phyloP scores from a whole-genome alignment of 2,113 vertebrate genomes.

The Callopanchax toddi region DNA sequence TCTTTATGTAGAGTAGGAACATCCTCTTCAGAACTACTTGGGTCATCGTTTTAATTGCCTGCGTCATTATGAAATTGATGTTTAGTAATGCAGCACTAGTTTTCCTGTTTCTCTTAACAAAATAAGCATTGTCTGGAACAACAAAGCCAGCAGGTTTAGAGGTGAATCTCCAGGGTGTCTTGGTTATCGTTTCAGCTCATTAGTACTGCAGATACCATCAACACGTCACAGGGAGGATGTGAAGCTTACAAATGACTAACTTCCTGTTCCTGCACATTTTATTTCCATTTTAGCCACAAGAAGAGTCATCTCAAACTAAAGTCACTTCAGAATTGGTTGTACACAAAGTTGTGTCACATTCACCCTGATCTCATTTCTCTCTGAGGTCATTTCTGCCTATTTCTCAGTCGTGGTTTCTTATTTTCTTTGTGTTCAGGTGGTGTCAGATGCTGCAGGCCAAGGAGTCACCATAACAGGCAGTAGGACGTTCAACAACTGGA shows the following conservation, averaged over 20 bases:
- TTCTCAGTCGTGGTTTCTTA: too few species aligned
- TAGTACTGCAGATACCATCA: constrained; percentile 50
- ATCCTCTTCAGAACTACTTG: constrained; percentile 11
- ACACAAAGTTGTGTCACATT: too few species aligned
- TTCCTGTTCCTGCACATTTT: constrained; percentile 2
- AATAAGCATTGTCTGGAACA: constrained; percentile 40
- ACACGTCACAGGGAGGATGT: constrained; percentile 64
- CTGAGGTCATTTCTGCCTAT: too few species aligned
- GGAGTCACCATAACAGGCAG: constrained; percentile 94
- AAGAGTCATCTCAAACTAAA: too few species aligned
- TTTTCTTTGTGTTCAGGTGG: constrained; percentile 77
- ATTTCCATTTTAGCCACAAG: too few species aligned
- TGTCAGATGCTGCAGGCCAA: constrained; percentile 91
- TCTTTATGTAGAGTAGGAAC: neutral
- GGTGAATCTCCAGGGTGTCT: constrained; percentile 25
- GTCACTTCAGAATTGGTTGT: too few species aligned
- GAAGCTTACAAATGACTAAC: constrained; percentile 16
- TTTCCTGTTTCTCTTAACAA: constrained; percentile 50
- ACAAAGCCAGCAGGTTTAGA: constrained; percentile 39
- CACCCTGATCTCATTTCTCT: too few species aligned
- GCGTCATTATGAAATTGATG: constrained; percentile 44
- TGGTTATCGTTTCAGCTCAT: constrained; percentile 44
- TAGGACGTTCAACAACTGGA: constrained; percentile 97
- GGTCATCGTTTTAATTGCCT: constrained; percentile 9
- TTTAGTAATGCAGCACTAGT: constrained; percentile 34